Percentiles rank a stretch among this genome's conserved stretches.
Conservation (phyloP, 2,888 invertebrate genomes). For the Caenorhabditis sp. region DNA sequence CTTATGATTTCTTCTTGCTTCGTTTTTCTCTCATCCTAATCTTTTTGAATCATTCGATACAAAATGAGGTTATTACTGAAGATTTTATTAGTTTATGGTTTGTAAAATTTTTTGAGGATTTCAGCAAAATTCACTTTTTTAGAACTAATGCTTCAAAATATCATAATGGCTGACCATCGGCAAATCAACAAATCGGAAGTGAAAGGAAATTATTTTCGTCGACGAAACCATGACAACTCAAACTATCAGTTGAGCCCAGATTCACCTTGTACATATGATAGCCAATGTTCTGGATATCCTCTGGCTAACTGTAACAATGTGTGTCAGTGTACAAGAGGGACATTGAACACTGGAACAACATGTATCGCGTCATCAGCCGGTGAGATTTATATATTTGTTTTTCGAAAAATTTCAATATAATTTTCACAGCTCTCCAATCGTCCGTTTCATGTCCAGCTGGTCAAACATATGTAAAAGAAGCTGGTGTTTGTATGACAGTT, state of each 20-base stretch:
- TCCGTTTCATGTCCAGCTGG: slow-evolving; percentile 61
- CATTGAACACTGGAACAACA: slow-evolving; percentile 69
- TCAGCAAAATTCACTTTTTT: background rate
- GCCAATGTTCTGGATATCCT: slow-evolving; percentile 70
- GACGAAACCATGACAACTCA: slow-evolving; percentile 28
- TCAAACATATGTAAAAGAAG: slow-evolving; percentile 69
- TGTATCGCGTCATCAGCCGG: slow-evolving; percentile 60
- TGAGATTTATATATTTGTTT: slow-evolving; percentile 3
- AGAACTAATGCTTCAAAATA: slow-evolving; percentile 40
- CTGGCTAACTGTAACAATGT: slow-evolving; percentile 68
- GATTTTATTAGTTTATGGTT: background rate
- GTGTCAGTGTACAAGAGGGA: slow-evolving; percentile 67
- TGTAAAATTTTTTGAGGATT: background rate
- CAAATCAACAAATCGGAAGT: slow-evolving; percentile 23
- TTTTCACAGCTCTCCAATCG: slow-evolving; percentile 42
- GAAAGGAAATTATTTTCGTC: slow-evolving; percentile 31
- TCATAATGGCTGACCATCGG: slow-evolving; percentile 41
- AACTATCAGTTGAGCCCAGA: slow-evolving; percentile 39
- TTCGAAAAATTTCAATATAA: background rate
- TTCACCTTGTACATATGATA: slow-evolving; percentile 58
- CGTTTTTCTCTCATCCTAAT: slow-evolving; percentile 9
- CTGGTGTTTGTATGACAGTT: slow-evolving; percentile 70
- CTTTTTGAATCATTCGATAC: background rate
- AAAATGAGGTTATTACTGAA: slow-evolving; percentile 17
- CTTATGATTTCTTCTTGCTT: slow-evolving; percentile 31